These are phyloP conservation scores for Leptinotarsa texana DNA, from an alignment of 1,140 invertebrate genomes.

Conservation along the genomic window DNA sequence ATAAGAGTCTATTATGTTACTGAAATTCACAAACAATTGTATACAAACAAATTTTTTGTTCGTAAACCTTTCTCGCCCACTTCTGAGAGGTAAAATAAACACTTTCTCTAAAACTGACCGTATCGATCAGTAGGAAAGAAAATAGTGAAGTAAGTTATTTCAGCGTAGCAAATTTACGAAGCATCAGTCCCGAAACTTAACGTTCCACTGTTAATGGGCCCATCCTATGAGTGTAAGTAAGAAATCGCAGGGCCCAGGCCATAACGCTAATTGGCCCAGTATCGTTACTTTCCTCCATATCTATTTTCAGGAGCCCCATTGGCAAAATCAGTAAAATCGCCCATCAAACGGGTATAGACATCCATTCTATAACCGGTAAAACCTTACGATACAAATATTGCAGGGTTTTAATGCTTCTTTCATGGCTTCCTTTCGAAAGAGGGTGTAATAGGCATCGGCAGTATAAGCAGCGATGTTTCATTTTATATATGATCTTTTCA, in stretches of 20 bases:
- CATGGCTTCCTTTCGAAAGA: slow-evolving; percentile 11
- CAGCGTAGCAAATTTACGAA: slow-evolving; percentile 18
- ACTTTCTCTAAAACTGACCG: not conserved
- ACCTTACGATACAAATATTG: slow-evolving; percentile 1
- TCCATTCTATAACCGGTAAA: slow-evolving; percentile 30
- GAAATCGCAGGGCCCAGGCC: slow-evolving; percentile 27
- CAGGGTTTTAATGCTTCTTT: slow-evolving; percentile 26
- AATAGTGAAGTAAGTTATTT: slow-evolving; percentile 19
- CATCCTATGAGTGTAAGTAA: slow-evolving; percentile 30
- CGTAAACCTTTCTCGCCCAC: too few species aligned
- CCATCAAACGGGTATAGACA: slow-evolving; percentile 30
- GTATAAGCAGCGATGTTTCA: slow-evolving; percentile 15
- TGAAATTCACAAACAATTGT: too few species aligned
- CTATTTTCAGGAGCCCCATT: slow-evolving; percentile 23
- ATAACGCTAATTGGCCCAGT: slow-evolving; percentile 29
- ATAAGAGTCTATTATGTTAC: too few species aligned
- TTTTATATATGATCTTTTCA: slow-evolving; percentile 28
- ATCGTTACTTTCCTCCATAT: slow-evolving; percentile 28
- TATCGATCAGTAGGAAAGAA: slow-evolving; percentile 8
- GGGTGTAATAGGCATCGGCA: slow-evolving; percentile 15
- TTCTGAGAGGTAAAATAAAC: too few species aligned
- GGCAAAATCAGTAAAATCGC: slow-evolving; percentile 30
- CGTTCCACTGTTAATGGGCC: slow-evolving; percentile 27
- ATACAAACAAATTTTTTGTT: too few species aligned
- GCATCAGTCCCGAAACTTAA: slow-evolving; percentile 23